Percentiles rank a stretch among this genome's conserved stretches.
Conservation (phyloP, 2,797 vertebrate genomes). For the Mus minutoides region DNA sequence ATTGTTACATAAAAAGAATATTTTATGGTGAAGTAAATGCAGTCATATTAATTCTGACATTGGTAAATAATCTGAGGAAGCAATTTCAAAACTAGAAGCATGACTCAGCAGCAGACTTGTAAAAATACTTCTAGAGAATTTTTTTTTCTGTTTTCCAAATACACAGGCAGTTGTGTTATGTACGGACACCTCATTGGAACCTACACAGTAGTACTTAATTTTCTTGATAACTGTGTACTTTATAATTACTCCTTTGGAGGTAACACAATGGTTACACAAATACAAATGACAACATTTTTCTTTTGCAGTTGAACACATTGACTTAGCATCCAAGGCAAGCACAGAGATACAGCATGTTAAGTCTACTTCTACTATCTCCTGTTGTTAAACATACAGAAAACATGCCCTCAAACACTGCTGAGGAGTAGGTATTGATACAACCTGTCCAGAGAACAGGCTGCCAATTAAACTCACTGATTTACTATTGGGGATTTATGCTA, state of each 20-base stretch:
- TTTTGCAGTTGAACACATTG: background rate
- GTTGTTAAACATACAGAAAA: slow-evolving; percentile 20
- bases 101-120: background rate
- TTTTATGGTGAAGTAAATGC: slow-evolving; percentile 11
- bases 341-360: background rate
- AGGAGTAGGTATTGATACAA: slow-evolving; percentile 8
- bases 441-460: slow-evolving; percentile 35
- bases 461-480: slow-evolving; percentile 49
- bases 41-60: slow-evolving; percentile 5
- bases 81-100: slow-evolving; percentile 46
- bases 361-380: background rate
- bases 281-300: background rate
- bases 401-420: background rate
- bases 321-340: background rate
- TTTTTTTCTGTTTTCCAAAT: slow-evolving; percentile 34
- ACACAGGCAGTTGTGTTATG: background rate
- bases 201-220: background rate
- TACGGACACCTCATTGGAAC: background rate
- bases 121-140: background rate
- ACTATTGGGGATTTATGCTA: slow-evolving; percentile 33
- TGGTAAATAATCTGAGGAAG: slow-evolving; percentile 1
- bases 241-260: background rate
- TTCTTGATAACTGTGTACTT: background rate
- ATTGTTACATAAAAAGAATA: background rate
- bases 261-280: background rate